Evolutionary conservation across 2,113 vertebrate genomes (phyloP), one percentile per base, ranked within the genome.

Genomic region (Brevimyrus niger): DNA sequence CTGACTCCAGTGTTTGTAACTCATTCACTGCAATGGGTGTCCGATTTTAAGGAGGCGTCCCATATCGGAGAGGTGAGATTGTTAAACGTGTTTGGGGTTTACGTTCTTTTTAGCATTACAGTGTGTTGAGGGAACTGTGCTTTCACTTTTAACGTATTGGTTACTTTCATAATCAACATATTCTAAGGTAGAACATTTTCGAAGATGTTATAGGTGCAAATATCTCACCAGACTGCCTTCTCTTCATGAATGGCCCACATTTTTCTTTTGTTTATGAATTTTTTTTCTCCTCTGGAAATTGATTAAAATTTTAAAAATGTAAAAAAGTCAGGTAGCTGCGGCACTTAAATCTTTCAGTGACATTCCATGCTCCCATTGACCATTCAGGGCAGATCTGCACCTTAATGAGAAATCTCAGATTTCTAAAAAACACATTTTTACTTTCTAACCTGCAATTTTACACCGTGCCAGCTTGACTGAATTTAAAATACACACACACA

Each of bases 11-110:
- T 42, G 73, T 19, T 42, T 38, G 35, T 42, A 38, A 31, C 44
- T 47, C 42, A n/a, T 80, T 76, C 92, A 95, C 93, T 27, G 61
- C 61, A 69, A 96, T 94, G 92, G 91, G 61, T 42, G 93, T 92
- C 93, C 94, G 94, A 94, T 94, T 94, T 94, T 93, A 94, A 92
- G 94, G 91, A 93, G 94, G 96, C 94, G 87, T 73, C 69, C 76
- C 82, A 8, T 7, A 42, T 17, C 35, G 27, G 44, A 89, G 89
- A 90, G 89, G 90, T 92, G 89, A 91, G 90, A 21, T 27, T 27
- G 31, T 19, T 35, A 51, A 8, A 9, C 21, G 0, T 51, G 11
- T 51, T 23, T 19, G 31, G 7, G 13, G 53, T 38, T 38, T 15
- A 55, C 51, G 0, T 27, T 55, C 27, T 55, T 38, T 55, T 87